Conservation (phyloP, 1,140 invertebrate species). For the Theocolax elegans region DNA sequence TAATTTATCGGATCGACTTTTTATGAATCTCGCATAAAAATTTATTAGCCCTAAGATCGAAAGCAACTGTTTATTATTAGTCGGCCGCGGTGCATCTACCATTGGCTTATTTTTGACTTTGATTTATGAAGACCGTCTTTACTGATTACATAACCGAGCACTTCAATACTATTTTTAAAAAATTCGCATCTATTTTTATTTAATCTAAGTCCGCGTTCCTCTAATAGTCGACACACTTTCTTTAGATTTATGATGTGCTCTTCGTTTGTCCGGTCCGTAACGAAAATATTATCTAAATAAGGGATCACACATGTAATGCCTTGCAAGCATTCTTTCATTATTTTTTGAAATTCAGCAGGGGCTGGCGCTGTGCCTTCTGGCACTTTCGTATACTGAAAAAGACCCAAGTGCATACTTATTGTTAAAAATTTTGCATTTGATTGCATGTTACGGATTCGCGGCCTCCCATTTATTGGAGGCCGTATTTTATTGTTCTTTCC, state of each 20-base stretch:
- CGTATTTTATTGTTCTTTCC: too few relatives aligned
- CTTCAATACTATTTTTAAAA: neutral
- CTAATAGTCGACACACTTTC: neutral
- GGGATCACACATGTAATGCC: slow-evolving; percentile 42
- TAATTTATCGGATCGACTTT: neutral
- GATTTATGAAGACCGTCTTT: neutral
- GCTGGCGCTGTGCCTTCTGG: slow-evolving; percentile 51
- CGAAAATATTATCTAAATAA: slow-evolving; percentile 39
- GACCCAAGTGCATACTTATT: slow-evolving; percentile 45
- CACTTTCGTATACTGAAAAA: slow-evolving; percentile 51
- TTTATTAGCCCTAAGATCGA: neutral
- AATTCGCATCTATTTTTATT: neutral
- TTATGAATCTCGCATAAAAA: neutral
- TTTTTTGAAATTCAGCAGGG: slow-evolving; percentile 61
- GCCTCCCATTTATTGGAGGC: too few relatives aligned
- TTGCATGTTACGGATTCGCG: too few relatives aligned
- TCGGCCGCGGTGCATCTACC: neutral
- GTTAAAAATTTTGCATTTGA: slow-evolving; percentile 29
- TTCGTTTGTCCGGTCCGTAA: slow-evolving; percentile 26
- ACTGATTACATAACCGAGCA: neutral
- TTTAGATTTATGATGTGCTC: too few relatives aligned
- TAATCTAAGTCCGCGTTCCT: neutral
- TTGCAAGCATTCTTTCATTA: slow-evolving; percentile 56
- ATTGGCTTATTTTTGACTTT: neutral
- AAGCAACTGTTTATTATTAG: neutral